Conservation (phyloP, 2,888 invertebrate genomes). For the Eulithis testata region DNA sequence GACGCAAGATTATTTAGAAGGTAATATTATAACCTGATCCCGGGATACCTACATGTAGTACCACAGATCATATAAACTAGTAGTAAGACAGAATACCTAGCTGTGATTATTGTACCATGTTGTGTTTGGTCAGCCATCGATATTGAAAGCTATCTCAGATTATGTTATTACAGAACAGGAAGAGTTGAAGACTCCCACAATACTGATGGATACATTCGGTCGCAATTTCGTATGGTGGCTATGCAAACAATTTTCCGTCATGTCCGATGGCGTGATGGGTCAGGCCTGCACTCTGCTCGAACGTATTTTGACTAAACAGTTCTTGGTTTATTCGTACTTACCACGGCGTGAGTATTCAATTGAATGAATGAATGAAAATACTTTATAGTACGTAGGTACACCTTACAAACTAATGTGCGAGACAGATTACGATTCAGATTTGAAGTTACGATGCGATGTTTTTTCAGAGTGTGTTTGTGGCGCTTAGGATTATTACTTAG, state of each 20-base stretch:
- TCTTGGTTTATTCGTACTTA: background rate
- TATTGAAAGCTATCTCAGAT: background rate
- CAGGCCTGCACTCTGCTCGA: slow-evolving; percentile 61
- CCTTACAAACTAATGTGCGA: too few relatives aligned
- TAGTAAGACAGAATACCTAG: too few relatives aligned
- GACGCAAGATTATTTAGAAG: slow-evolving; percentile 23
- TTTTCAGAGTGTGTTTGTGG: too few relatives aligned
- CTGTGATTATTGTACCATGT: too few relatives aligned
- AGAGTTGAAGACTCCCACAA: background rate
- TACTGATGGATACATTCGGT: slow-evolving; percentile 40
- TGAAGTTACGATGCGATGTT: too few relatives aligned
- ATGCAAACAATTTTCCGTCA: slow-evolving; percentile 52
- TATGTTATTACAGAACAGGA: slow-evolving; percentile 13
- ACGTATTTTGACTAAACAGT: slow-evolving; percentile 48
- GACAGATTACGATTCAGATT: too few relatives aligned
- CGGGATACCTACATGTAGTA: too few relatives aligned
- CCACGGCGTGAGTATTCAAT: slow-evolving; percentile 37
- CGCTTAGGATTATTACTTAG: too few relatives aligned
- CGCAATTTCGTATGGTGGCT: slow-evolving; percentile 45
- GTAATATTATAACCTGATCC: background rate
- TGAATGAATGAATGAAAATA: too few relatives aligned
- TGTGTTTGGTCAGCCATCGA: too few relatives aligned
- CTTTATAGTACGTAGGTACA: too few relatives aligned
- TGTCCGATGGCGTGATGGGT: slow-evolving; percentile 56
- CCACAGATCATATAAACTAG: too few relatives aligned